Evolutionary conservation across 2,797 vertebrate genomes (phyloP), one percentile per base, ranked within the genome.

Genomic region (Synanceia verrucosa): DNA sequence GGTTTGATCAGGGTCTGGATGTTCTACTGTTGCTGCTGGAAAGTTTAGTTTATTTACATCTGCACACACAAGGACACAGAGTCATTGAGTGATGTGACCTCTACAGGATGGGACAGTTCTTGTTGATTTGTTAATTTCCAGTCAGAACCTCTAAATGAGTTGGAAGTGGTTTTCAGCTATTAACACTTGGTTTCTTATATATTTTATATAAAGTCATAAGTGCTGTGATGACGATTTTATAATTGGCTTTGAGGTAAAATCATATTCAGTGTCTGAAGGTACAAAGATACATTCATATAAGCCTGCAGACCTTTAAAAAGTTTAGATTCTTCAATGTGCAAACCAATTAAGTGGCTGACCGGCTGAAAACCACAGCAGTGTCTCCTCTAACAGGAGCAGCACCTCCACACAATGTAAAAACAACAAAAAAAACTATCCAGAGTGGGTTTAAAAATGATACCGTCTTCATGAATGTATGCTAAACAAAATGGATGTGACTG

Each of bases 401-500:
- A 23, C 8, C 12, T 6, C 26, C 28, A 23, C 14, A 23, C n/a
- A 23, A 41, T 19, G n/a, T 44, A 12, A 47, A 61, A 47, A 48
- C 14, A 9, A 3, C 28, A n/a, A n/a, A n/a, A n/a, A 36, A 23
- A 14, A n/a, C 4, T 9, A 12, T 18, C 47, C 10, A 41, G 1
- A 47, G 4, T 18, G 33, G 4, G 23, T 43, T 43, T 36, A 9
- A 64, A 63, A 55, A 64, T 29, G 0, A 31, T 23, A 41, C 9
- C 1, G n/a, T 53, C 21, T 46, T 26, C 46, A 29, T 58, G 58
- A 68, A 80, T 71, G 70, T 75, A 59, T n/a, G n/a, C 3, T 18
- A 33, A 43, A 23, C 19, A 36, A 12, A 50, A 24, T 14, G 4
- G 18, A 70, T 34, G 31, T 51, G n/a, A n/a, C n/a, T n/a, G n/a